Evolutionary conservation across 2,113 vertebrate species (phyloP), one percentile per base, ranked within the genome.

Genomic region (Elanus axillaris): DNA sequence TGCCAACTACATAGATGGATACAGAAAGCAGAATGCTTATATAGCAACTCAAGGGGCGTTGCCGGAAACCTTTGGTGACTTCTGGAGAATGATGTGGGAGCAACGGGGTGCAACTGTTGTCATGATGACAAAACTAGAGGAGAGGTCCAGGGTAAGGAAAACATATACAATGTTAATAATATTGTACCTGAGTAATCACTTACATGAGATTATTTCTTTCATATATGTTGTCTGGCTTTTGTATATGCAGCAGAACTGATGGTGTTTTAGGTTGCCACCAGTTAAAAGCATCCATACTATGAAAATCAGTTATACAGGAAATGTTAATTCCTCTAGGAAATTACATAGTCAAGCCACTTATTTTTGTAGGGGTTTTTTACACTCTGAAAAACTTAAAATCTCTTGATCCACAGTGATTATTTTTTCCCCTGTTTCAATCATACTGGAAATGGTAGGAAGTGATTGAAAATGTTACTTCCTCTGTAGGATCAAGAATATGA

Each of bases 21-120:
- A 99, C 95, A 98, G 99, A 91, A 99, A 99, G 88, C 99, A 99
- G 97, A 99, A 99, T 19, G 99, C 99, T 18, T 99, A 99, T 80
- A 99, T 99, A 52, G 99, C 99, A 89, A 99, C 99, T 0, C 99
- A 99, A 92, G 99, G 99, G 11, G 97, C 99, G 22, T 97, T 99
- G 86, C 99, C 99, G 0, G 99, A 99, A 98, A 99, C 99, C 2
- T 99, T 99, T 56, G 99, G 99, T n/a, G 99, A 99, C 92, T 99
- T 99, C 97, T 99, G 99, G 99, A 99, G 99, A 96, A 99, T 99
- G 99, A 99, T 99, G 95, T 99, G 99, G 99, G 99, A 99, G 26
- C 99, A 99, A 90, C 98, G 99, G 75, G 99, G 99, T n/a, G 99
- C 99, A 73, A 99, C 99, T 36, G 97, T 99, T 2, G 99, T 99